A percentile compares a stretch with the other conserved stretches of the same genome.
phyloP scores from a whole-genome alignment of 2,888 invertebrate genomes.

The Meliscaeva auricollis region DNA sequence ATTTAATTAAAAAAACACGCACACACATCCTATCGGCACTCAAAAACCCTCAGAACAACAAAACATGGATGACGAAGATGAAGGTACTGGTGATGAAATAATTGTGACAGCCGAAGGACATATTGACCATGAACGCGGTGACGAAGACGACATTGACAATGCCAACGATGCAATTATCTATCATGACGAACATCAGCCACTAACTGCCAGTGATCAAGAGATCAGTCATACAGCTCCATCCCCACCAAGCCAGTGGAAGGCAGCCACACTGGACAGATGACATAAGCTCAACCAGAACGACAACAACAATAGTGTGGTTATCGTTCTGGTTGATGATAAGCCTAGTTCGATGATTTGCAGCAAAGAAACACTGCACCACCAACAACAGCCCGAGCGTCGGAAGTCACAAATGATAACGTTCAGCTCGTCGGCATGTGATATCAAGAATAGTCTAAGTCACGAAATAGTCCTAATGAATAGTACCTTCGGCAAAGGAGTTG shows the following conservation, averaged over 20 bases:
- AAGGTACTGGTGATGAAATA: conserved; percentile 79
- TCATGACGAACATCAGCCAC: conserved; percentile 82
- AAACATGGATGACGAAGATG: conserved; percentile 79
- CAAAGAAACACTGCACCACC: conserved; percentile 80
- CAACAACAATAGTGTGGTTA: conserved; percentile 83
- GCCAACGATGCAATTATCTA: conserved; percentile 81
- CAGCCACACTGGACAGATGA: conserved; percentile 81
- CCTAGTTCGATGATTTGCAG: conserved; percentile 83
- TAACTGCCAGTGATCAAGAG: conserved; percentile 81
- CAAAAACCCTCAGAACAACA: conserved; percentile 68
- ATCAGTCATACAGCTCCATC: conserved; percentile 78
- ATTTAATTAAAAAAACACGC: conserved; percentile 8
- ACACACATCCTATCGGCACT: conserved; percentile 46
- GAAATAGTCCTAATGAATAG: conserved; percentile 81
- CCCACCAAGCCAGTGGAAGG: conserved; percentile 77
- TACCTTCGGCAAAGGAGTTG: conserved; percentile 67
- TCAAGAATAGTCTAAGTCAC: conserved; percentile 83
- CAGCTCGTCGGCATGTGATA: conserved; percentile 83
- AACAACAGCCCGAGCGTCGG: conserved; percentile 81
- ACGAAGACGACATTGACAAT: conserved; percentile 80
- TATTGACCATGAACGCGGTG: conserved; percentile 78
- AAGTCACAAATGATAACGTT: conserved; percentile 83
- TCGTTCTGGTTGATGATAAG: conserved; percentile 83
- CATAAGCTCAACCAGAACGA: conserved; percentile 83
- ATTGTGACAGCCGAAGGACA: conserved; percentile 81